A percentile compares a stretch with the other conserved stretches of the same genome.
phyloP scores from a whole-genome alignment of 1,140 invertebrate genomes.

The Drosophila mayri region DNA sequence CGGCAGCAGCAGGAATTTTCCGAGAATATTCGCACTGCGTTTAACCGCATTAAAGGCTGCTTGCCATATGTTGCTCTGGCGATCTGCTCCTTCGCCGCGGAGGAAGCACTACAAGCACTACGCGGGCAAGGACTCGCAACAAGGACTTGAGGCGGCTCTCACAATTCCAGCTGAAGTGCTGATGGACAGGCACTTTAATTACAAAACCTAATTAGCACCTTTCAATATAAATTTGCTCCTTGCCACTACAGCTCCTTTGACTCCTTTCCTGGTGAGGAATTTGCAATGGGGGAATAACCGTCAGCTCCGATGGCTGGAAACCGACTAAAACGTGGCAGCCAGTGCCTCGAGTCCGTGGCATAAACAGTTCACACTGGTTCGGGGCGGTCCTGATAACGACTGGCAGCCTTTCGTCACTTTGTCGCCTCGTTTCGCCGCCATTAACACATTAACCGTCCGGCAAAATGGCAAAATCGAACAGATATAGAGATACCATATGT shows the following conservation, averaged over 20 bases:
- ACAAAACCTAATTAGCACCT: slow-evolving; percentile 61
- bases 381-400: slow-evolving; percentile 60
- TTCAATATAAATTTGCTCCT: slow-evolving; percentile 19
- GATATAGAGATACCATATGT: slow-evolving; percentile 35
- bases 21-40: slow-evolving; percentile 28
- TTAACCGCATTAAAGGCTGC: slow-evolving; percentile 59
- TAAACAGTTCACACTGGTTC: slow-evolving; percentile 24
- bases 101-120: slow-evolving; percentile 47
- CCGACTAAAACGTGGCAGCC: slow-evolving; percentile 60
- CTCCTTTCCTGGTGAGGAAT: slow-evolving; percentile 20
- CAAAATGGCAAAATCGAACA: slow-evolving; percentile 23
- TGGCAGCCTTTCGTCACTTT: slow-evolving; percentile 73
- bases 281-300: slow-evolving; percentile 42
- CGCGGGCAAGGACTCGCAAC: slow-evolving; percentile 20
- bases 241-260: neutral
- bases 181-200: slow-evolving; percentile 60
- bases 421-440: slow-evolving; percentile 31
- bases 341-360: slow-evolving; percentile 22
- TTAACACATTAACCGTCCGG: slow-evolving; percentile 31
- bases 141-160: neutral
- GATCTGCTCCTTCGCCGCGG: slow-evolving; percentile 32
- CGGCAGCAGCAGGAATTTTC: slow-evolving; percentile 51
- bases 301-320: slow-evolving; percentile 70
- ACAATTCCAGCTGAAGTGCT: neutral
- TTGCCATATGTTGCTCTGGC: slow-evolving; percentile 53